These are phyloP conservation scores for Montipora sp. DNA, from an alignment of 64 coral and sea anemone genomes.

Conservation along the genomic window DNA sequence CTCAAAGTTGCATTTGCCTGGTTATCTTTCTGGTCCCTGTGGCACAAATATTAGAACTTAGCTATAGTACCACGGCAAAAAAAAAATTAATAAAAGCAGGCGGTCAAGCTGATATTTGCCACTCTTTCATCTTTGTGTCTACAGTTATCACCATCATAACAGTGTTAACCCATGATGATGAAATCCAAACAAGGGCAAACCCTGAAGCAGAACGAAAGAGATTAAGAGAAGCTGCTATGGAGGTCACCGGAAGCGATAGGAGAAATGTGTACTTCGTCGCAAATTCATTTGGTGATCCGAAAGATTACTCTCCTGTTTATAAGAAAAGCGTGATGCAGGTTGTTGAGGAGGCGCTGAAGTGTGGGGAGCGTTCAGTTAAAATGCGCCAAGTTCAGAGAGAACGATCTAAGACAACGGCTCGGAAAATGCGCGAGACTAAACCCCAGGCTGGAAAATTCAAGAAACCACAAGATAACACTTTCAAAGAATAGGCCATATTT, in stretches of 20 bases:
- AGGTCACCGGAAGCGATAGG: conserved; percentile 46
- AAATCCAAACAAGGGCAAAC: background rate
- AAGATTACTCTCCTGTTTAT: conserved; percentile 37
- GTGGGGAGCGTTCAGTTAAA: conserved; percentile 62
- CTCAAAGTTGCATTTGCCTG: too few species aligned
- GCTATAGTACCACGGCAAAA: too few species aligned
- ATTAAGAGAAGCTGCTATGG: background rate
- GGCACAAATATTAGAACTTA: too few species aligned
- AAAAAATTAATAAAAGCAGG: too few species aligned
- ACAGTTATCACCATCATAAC: conserved; percentile 32
- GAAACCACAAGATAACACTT: too few species aligned
- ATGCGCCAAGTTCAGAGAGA: conserved; percentile 56
- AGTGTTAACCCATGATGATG: conserved; percentile 60
- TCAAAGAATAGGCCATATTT: too few species aligned
- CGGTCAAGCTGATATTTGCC: background rate
- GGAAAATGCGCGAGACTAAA: background rate
- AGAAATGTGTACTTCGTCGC: conserved; percentile 51
- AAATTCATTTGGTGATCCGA: conserved; percentile 21
- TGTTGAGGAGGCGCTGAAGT: conserved; percentile 39
- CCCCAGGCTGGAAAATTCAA: background rate
- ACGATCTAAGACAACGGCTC: background rate
- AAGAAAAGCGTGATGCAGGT: conserved; percentile 41
- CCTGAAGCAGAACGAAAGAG: conserved; percentile 17
- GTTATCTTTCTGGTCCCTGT: too few species aligned
- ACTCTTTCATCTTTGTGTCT: background rate